A percentile compares a stretch with the other conserved stretches of the same genome.
These are phyloP conservation scores for Tupiocoris notatus DNA, from an alignment of 2,888 invertebrate genomes.

Conservation along the genomic window DNA sequence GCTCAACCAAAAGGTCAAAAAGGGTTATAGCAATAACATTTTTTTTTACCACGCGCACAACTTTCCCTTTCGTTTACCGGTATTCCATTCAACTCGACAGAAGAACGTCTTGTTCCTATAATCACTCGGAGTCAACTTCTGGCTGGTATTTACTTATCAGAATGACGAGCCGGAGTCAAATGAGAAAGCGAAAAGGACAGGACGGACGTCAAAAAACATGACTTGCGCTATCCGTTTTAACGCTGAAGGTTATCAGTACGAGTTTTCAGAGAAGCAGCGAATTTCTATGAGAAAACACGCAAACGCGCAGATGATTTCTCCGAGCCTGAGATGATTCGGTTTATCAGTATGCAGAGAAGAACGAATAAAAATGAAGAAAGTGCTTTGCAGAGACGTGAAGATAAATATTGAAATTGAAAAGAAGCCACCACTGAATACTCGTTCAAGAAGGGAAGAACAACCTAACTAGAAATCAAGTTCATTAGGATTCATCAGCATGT, in stretches of 20 bases:
- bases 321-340: background rate
- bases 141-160: background rate
- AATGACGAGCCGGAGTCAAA: background rate
- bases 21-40: background rate
- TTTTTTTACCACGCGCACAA: background rate
- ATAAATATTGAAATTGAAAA: no score
- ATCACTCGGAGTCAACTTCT: background rate
- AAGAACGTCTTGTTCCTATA: no score
- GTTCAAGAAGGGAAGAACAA: no score
- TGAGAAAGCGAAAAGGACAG: background rate
- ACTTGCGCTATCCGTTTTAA: background rate
- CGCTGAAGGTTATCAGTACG: background rate
- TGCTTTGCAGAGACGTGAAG: no score
- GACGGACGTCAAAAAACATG: background rate
- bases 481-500: no score
- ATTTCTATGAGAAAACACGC: background rate
- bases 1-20: background rate
- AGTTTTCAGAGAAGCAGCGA: background rate
- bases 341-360: no score
- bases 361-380: no score
- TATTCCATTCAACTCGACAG: background rate
- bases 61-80: background rate
- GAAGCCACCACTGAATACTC: no score
- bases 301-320: background rate
- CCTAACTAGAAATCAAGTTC: no score